These are phyloP conservation scores for Setipinna tenuifilis DNA, from an alignment of 2,797 vertebrate genomes.

Conservation along the genomic window DNA sequence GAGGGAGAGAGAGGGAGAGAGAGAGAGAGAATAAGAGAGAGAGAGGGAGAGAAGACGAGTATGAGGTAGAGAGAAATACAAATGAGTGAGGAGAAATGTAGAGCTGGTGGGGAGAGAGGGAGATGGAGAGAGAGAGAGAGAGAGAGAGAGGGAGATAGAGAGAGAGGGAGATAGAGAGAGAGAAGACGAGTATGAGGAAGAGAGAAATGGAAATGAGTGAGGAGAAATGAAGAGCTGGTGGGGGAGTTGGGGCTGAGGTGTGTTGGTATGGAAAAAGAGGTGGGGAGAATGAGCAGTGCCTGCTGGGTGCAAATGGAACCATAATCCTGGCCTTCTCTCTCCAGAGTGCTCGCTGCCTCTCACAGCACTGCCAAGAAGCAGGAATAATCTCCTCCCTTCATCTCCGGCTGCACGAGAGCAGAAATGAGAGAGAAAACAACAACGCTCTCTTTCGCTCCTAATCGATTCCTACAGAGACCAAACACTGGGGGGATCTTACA, in stretches of 20 bases:
- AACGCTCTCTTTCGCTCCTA: background rate
- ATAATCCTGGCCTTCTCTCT: conserved; percentile 36
- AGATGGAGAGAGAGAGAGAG: conserved; percentile 24
- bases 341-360: conserved; percentile 17
- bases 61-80: too few species aligned
- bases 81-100: too few species aligned
- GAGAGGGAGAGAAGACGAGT: too few species aligned
- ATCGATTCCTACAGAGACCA: background rate
- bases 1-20: conserved; percentile 44
- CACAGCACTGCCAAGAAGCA: conserved; percentile 30
- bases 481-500: background rate
- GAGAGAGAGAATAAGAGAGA: conserved; percentile 10
- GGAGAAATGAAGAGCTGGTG: background rate
- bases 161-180: background rate
- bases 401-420: background rate
- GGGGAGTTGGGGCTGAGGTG: background rate
- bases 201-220: conserved; percentile 16
- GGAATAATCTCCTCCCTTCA: conserved; percentile 33
- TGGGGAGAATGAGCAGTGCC: conserved; percentile 4
- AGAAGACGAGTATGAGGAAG: background rate
- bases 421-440: background rate
- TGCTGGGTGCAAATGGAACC: conserved; percentile 43
- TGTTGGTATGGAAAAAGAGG: conserved; percentile 13
- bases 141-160: too few species aligned
- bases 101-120: too few species aligned